Conservation (phyloP, 2,888 invertebrate species). For the Lasioglossum morio region DNA sequence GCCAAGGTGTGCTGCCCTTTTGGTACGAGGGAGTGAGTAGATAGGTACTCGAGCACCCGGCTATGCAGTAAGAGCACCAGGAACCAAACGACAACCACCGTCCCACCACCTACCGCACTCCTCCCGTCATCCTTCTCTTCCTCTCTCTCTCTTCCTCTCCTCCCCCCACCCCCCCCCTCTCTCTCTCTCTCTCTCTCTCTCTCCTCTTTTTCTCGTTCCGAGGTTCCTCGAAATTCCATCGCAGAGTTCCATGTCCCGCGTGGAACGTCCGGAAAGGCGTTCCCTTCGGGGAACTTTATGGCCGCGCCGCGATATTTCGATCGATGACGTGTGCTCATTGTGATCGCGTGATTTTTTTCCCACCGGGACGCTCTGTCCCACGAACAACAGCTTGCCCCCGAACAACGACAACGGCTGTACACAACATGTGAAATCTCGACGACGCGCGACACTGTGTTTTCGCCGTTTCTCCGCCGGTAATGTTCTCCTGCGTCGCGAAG, state of each 20-base stretch:
- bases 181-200: slow-evolving; percentile 11
- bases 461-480: not conserved
- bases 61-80: slow-evolving; percentile 82
- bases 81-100: slow-evolving; percentile 78
- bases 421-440: not conserved
- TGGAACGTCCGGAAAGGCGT: slow-evolving; percentile 62
- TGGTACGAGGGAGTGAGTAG: slow-evolving; percentile 75
- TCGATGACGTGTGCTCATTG: not conserved
- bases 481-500: not conserved
- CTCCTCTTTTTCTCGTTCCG: slow-evolving; percentile 61
- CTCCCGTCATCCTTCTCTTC: slow-evolving; percentile 31
- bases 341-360: not conserved
- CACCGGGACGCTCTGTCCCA: not conserved
- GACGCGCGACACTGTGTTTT: not conserved
- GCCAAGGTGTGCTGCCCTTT: slow-evolving; percentile 83
- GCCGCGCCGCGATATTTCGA: slow-evolving; percentile 9
- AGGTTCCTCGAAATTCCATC: slow-evolving; percentile 73
- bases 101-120: slow-evolving; percentile 70
- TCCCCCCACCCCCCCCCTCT: no score
- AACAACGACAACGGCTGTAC: not conserved
- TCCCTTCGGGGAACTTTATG: slow-evolving; percentile 58
- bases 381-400: not conserved
- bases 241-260: slow-evolving; percentile 65
- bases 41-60: slow-evolving; percentile 75
- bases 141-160: no score